phyloP scores from a whole-genome alignment of 2,888 invertebrate genomes.

The Callosobruchus maculatus region DNA sequence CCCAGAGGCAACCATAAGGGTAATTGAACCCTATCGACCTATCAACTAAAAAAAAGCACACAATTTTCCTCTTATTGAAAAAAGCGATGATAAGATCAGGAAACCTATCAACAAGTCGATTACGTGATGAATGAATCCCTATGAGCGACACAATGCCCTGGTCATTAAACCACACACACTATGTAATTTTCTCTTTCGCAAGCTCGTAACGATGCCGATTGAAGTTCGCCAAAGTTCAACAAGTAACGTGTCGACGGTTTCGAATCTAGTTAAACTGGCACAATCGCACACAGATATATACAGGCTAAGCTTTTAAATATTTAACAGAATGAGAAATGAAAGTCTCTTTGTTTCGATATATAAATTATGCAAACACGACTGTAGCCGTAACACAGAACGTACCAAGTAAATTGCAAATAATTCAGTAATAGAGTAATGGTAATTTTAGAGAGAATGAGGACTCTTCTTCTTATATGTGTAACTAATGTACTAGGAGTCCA shows the following conservation, averaged over 20 bases:
- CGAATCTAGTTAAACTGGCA: neutral
- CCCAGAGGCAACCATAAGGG: no score
- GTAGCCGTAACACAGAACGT: neutral
- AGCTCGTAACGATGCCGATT: neutral
- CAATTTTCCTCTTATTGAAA: neutral
- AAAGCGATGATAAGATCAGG: neutral
- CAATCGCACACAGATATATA: neutral
- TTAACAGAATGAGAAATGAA: neutral
- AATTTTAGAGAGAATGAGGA: no score
- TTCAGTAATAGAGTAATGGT: no score
- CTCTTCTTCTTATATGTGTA: no score
- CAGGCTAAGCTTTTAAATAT: neutral
- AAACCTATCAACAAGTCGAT: neutral
- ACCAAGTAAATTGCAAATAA: neutral
- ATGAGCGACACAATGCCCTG: neutral
- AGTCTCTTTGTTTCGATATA: neutral
- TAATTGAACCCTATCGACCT: no score
- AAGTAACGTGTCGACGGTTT: neutral
- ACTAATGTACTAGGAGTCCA: no score
- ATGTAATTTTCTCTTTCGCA: neutral
- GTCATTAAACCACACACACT: neutral
- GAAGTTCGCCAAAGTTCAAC: neutral
- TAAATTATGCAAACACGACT: neutral
- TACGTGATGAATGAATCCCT: neutral
- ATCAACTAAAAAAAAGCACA: no score